phyloP scores from a whole-genome alignment of 2,888 invertebrate species.

The Drosophila meridionalis region DNA sequence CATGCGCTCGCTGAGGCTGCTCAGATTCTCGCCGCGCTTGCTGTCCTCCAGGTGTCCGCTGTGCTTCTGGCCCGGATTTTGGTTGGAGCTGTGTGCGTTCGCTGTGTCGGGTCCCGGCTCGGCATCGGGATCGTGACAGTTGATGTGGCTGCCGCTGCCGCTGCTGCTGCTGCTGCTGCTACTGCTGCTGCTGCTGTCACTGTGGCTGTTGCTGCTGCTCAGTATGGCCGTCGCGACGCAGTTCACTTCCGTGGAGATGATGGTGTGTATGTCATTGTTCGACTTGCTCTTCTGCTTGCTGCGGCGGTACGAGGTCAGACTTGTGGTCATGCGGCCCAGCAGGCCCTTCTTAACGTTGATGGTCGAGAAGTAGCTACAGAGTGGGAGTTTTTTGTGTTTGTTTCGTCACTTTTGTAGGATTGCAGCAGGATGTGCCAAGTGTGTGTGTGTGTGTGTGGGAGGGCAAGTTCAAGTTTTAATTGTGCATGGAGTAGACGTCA shows the following conservation, averaged over 20 bases:
- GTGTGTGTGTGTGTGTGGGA: conserved; percentile 14
- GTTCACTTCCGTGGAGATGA: conserved; percentile 70
- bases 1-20: conserved; percentile 70
- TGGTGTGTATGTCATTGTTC: conserved; percentile 82
- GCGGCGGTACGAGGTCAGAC: conserved; percentile 84
- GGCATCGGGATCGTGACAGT: conserved; percentile 20
- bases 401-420: conserved; percentile 9
- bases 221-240: conserved; percentile 60
- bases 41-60: conserved; percentile 16
- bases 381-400: conserved; percentile 23
- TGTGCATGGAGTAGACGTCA: conserved; percentile 36
- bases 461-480: conserved; percentile 5
- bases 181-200: conserved; percentile 14
- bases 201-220: conserved; percentile 43
- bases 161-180: conserved; percentile 11
- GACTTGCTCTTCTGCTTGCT: conserved; percentile 84
- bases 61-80: conserved; percentile 43
- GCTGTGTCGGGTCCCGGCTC: conserved; percentile 19
- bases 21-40: conserved; percentile 54
- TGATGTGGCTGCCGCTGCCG: conserved; percentile 12
- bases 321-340: conserved; percentile 84
- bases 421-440: conserved; percentile 21
- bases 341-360: conserved; percentile 84
- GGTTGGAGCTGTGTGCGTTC: conserved; percentile 7
- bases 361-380: conserved; percentile 83